phyloP scores from a whole-genome alignment of 2,888 invertebrate species.

The Eustalomyia histrio region DNA sequence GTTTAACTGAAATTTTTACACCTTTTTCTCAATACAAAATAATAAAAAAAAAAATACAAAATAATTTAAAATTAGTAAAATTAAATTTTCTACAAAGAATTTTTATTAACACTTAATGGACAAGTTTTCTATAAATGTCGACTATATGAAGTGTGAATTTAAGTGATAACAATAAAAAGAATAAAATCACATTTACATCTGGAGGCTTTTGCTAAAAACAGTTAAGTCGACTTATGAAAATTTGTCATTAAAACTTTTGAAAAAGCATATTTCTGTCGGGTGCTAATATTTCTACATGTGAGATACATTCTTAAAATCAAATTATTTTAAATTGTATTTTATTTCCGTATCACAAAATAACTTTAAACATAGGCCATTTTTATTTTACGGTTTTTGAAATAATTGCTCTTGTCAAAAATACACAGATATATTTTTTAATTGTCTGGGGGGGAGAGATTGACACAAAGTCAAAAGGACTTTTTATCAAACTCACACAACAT shows the following conservation, averaged over 20 bases:
- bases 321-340: no score
- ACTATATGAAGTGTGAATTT: constrained; percentile 23
- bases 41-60: background rate
- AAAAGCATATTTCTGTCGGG: no score
- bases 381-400: no score
- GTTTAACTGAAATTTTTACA: constrained; percentile 15
- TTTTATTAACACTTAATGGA: constrained; percentile 47
- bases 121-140: background rate
- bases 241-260: no score
- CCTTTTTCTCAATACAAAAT: constrained; percentile 17
- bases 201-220: no score
- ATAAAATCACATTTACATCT: background rate
- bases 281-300: no score
- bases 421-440: no score
- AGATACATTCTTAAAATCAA: no score
- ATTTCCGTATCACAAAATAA: no score
- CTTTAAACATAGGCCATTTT: no score
- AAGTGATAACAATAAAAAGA: constrained; percentile 28
- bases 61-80: constrained; percentile 38
- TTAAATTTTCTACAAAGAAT: constrained; percentile 33
- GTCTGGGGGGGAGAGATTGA: background rate
- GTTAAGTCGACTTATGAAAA: no score
- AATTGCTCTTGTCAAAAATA: no score
- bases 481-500: background rate
- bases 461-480: background rate